Base-by-base conservation (phyloP, 2,888 invertebrate genomes). In the Caenorhabditis sp. region DNA sequence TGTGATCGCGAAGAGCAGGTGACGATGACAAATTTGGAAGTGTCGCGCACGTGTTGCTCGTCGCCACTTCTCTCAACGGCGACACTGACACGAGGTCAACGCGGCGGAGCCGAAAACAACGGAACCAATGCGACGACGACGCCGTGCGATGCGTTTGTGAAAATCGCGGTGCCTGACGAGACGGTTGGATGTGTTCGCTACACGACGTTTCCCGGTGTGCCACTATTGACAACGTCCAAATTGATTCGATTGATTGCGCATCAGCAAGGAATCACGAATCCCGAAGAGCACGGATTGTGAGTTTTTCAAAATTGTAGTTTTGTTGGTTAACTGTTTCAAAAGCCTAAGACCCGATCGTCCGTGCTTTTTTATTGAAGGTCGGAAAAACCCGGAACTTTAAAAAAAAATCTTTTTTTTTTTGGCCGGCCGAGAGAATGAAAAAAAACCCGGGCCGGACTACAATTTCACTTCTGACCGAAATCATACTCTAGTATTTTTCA, bases 111-210 rank as follows among this genome's bases (percentile, higher is more conserved):
- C 0, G 37, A 65, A 6, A 53, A 51, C 10, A n/a, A 59, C 0
- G 49, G 49, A 23, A 6, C 43, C 17, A 54, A 68, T 8, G 62
- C 68, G 0, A 57, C 65, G 0, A 57, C 65, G 4, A 65, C 73
- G 27, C 62, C 73, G 1, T 65, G 67, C 26, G 75, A 78, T 49
- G 75, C 77, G 3, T 80, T 80, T 60, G 91, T 96, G 78, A 93
- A 94, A 86, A 93, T 97, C 73, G 93, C 95, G 77, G 92, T 97
- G 75, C 96, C 96, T 17, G 95, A 97, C 89, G 96, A 97, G 89
- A 91, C 93, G 84, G 93, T 94, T 85, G 96, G 95, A 64, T 94
- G 94, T 31, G 93, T 97, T 86, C 92, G 94, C 19, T 79, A 78
- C 54, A 59, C 72, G 88, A 94, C 95, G 31, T 91, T 97, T 72